Percentiles rank a stretch among this genome's conserved stretches.
Evolutionary conservation across 2,797 vertebrate genomes (phyloP).

Genomic region (Enteromius afrohamiltoni): DNA sequence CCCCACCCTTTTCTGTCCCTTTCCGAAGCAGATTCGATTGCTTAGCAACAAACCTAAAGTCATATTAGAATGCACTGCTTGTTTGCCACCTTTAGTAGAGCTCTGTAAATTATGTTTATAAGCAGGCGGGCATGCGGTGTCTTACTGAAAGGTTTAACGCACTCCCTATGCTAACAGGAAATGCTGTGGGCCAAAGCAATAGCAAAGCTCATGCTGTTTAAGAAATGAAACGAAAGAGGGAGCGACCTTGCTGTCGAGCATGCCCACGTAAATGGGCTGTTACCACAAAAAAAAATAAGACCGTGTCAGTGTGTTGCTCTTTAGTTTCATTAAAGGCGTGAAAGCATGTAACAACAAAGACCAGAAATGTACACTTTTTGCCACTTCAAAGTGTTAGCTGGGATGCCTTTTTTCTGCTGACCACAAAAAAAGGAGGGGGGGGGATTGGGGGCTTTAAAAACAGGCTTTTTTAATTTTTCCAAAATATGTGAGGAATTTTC

Average conservation of each 20-base stretch:
- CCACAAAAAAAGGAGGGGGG: neutral
- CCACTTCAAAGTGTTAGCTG: neutral
- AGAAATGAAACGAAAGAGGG: slow-evolving; percentile 49
- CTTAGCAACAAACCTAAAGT: slow-evolving; percentile 85
- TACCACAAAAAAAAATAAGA: slow-evolving; percentile 13
- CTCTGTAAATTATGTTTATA: slow-evolving; percentile 88
- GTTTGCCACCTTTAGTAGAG: slow-evolving; percentile 86
- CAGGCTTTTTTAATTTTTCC: neutral
- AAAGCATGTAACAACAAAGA: slow-evolving; percentile 14
- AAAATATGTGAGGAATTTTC: too few species aligned
- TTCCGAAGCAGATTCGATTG: slow-evolving; percentile 77
- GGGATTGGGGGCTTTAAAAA: too few species aligned
- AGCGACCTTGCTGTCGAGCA: slow-evolving; percentile 45
- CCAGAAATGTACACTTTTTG: neutral
- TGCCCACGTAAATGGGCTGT: slow-evolving; percentile 34
- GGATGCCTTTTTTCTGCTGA: neutral
- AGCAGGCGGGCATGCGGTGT: slow-evolving; percentile 72
- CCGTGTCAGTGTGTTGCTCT: neutral
- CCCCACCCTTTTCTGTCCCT: slow-evolving; percentile 42
- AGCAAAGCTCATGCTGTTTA: slow-evolving; percentile 39
- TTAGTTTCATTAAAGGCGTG: neutral
- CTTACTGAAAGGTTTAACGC: slow-evolving; percentile 69
- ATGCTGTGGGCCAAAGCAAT: slow-evolving; percentile 58
- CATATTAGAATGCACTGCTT: slow-evolving; percentile 87
- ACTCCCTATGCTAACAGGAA: slow-evolving; percentile 66